Conservation (phyloP, 23 tunicate species). For the Corella eumyota region DNA sequence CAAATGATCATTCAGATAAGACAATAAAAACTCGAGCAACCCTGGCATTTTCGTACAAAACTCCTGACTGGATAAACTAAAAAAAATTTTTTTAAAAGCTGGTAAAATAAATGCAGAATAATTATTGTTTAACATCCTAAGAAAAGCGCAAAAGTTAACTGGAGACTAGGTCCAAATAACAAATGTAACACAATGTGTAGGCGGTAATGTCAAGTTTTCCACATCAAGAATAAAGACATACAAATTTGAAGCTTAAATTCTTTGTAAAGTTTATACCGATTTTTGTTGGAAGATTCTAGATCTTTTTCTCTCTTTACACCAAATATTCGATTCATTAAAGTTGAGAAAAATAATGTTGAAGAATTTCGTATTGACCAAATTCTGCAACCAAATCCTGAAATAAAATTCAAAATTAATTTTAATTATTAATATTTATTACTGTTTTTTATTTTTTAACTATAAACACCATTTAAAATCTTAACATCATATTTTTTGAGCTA, state of each 20-base stretch:
- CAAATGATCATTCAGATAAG: too few relatives aligned
- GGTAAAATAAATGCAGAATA: too few relatives aligned
- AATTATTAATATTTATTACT: neutral
- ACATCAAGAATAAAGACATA: too few relatives aligned
- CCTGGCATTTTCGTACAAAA: conserved; percentile 51
- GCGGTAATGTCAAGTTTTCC: too few relatives aligned
- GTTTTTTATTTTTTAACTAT: too few relatives aligned
- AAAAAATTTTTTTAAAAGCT: neutral
- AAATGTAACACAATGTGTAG: neutral
- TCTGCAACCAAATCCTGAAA: conserved; percentile 44
- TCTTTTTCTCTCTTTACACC: conserved; percentile 65
- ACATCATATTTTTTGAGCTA: too few relatives aligned
- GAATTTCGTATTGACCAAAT: conserved; percentile 73
- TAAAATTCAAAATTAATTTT: neutral
- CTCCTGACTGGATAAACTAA: conserved; percentile 63
- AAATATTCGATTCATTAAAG: conserved; percentile 57
- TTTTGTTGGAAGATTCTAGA: conserved; percentile 41
- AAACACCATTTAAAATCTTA: too few relatives aligned
- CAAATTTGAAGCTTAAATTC: too few relatives aligned
- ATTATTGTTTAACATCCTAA: too few relatives aligned
- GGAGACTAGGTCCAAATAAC: too few relatives aligned
- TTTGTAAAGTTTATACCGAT: too few relatives aligned
- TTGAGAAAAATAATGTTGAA: conserved; percentile 69
- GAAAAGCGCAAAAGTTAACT: too few relatives aligned
- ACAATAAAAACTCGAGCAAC: conserved; percentile 35